phyloP scores from a whole-genome alignment of 1,140 invertebrate species.

The Pygmarrhopalites habei region DNA sequence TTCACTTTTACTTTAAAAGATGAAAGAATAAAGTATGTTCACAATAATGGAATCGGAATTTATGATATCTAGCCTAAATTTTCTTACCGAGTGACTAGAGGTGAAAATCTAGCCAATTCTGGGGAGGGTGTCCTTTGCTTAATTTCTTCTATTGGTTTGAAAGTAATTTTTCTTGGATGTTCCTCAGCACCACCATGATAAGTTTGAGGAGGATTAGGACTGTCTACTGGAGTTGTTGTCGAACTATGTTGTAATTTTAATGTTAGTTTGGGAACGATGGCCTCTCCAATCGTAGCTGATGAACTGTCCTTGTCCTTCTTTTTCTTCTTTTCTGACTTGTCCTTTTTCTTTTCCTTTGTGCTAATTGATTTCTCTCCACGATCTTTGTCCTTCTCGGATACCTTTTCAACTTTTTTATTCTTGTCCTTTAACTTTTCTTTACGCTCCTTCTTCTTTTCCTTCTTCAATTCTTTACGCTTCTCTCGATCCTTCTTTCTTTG shows the following conservation, averaged over 20 bases:
- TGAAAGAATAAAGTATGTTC: slow-evolving; percentile 13
- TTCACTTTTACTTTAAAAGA: not conserved
- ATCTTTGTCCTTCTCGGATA: slow-evolving; percentile 47
- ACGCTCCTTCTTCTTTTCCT: slow-evolving; percentile 41
- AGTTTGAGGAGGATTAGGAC: slow-evolving; percentile 32
- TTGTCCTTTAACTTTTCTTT: slow-evolving; percentile 49
- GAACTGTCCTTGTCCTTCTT: slow-evolving; percentile 52
- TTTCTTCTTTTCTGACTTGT: slow-evolving; percentile 52
- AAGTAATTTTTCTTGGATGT: slow-evolving; percentile 29
- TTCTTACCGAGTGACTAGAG: slow-evolving; percentile 60
- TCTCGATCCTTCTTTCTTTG: slow-evolving; percentile 48
- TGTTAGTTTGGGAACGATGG: slow-evolving; percentile 64
- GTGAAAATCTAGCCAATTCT: slow-evolving; percentile 70
- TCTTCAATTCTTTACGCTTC: slow-evolving; percentile 52
- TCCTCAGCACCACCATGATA: slow-evolving; percentile 13
- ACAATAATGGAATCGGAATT: no score
- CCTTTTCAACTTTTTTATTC: slow-evolving; percentile 52
- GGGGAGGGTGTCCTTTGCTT: slow-evolving; percentile 58
- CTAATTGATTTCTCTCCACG: slow-evolving; percentile 43
- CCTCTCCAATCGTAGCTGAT: slow-evolving; percentile 15
- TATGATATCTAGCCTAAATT: no score
- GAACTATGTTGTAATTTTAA: slow-evolving; percentile 59
- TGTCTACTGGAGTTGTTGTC: slow-evolving; percentile 34
- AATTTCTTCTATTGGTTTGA: slow-evolving; percentile 33
- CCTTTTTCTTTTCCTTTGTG: slow-evolving; percentile 57